A percentile compares a stretch with the other conserved stretches of the same genome.
phyloP scores from a whole-genome alignment of 1,140 invertebrate genomes.

The Bombus sibiricus region DNA sequence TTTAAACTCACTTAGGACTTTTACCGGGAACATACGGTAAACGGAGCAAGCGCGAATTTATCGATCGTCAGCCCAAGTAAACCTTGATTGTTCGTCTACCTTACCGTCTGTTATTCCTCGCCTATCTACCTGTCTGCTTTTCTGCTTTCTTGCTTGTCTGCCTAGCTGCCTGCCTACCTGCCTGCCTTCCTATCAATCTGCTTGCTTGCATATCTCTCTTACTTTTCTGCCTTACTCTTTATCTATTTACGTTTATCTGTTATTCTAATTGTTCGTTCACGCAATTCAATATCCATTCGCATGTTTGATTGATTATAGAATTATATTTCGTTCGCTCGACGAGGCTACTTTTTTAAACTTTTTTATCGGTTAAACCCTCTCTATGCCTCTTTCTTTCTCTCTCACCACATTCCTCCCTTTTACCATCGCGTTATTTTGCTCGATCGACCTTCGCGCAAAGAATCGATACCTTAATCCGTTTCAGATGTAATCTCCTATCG shows the following conservation, averaged over 20 bases:
- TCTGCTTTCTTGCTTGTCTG: background rate
- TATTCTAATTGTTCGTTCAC: background rate
- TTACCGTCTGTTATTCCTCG: slow-evolving; percentile 2
- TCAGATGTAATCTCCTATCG: background rate
- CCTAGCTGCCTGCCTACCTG: background rate
- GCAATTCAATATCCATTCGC: background rate
- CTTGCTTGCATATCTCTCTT: background rate
- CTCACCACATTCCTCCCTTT: no score
- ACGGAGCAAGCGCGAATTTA: slow-evolving; percentile 75
- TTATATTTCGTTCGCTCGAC: background rate
- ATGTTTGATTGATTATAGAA: background rate
- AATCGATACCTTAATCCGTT: background rate
- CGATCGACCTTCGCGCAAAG: no score
- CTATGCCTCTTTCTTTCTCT: background rate
- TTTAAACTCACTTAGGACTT: slow-evolving; percentile 70
- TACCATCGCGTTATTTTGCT: background rate
- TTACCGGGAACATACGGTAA: slow-evolving; percentile 46
- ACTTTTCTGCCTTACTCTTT: background rate
- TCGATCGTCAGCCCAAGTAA: slow-evolving; percentile 71
- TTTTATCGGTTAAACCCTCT: background rate
- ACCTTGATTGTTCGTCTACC: background rate
- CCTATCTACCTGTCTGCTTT: background rate
- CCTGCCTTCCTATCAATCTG: no score
- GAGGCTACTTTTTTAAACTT: background rate
- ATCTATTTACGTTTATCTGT: background rate